Evolutionary conservation across 2,797 vertebrate species (phyloP).

Genomic region (Pteronotus mesoamericanus): DNA sequence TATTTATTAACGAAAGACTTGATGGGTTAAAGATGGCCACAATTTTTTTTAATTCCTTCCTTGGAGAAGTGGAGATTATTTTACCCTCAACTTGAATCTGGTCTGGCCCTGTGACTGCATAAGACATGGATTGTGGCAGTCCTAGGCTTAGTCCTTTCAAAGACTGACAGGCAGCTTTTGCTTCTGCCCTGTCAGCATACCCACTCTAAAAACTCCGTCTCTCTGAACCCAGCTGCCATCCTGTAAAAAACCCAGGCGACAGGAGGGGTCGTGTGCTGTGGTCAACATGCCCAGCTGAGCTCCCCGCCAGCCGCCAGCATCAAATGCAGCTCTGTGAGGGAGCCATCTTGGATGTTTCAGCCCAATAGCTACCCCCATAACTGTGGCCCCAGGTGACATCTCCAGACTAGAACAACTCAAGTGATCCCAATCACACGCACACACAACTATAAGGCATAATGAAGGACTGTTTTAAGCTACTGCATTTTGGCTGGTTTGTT

Average conservation of each 20-base stretch:
- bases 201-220: background rate
- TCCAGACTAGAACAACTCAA: background rate
- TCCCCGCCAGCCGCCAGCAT: background rate
- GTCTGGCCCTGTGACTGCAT: background rate
- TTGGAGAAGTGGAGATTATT: background rate
- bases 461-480: background rate
- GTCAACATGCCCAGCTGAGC: background rate
- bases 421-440: background rate
- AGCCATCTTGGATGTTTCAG: background rate
- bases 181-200: background rate
- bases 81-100: background rate
- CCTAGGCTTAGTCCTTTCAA: background rate
- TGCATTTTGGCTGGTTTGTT: background rate
- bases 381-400: background rate
- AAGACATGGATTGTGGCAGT: background rate
- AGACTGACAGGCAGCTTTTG: background rate
- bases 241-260: background rate
- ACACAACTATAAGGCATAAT: background rate
- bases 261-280: fast-evolving
- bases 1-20: background rate
- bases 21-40: background rate
- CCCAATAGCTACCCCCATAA: fast-evolving
- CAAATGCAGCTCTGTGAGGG: background rate
- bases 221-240: background rate
- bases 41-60: background rate